Evolutionary conservation across 2,797 vertebrate genomes (phyloP), one percentile per base, ranked within the genome.

Genomic region (Parambassis ranga): DNA sequence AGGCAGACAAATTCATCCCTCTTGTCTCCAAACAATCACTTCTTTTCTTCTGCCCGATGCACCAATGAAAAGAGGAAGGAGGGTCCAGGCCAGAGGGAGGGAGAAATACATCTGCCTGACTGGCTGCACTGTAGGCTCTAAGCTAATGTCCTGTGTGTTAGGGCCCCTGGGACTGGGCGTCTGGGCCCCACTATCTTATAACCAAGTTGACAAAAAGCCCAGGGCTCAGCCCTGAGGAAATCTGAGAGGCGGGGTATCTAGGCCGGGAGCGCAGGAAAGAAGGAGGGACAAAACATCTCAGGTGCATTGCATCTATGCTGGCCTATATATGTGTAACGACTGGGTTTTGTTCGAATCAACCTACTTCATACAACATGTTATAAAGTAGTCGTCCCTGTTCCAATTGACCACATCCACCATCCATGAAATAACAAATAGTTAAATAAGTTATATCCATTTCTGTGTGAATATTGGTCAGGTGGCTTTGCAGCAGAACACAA

Each of bases 1-100:
- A 80, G 50, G 79, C 83, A 77, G 84, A 91, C 90, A 91, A 92
- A 92, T 92, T 92, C 87, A 90, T 87, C 82, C 82, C 82, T 85
- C 87, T 89, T 84, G 87, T 90, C 85, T 83, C 24, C 28, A 74
- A 89, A 92, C 91, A 92, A 92, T 91, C 77, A 32, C 56, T 75
- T 83, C 88, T 90, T 91, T 92, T 90, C 84, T 90, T 86, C 74
- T 59, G 73, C 73, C 57, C 41, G 65, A 67, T 82, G 72, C 81
- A 47, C 75, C 81, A 76, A 74, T 87, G 79, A 84, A 73, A 81
- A 66, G 41, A 70, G 65, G 79, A 79, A 77, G 83, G 84, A 83
- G 79, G 78, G 59, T 78, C 33, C 41, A 66, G 65, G 36, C 47
- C 64, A 62, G 59, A 74, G 44, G 24, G 71, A 53, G 63, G 46